phyloP scores from a whole-genome alignment of 2,888 invertebrate species.

The Syrista parreyssii region DNA sequence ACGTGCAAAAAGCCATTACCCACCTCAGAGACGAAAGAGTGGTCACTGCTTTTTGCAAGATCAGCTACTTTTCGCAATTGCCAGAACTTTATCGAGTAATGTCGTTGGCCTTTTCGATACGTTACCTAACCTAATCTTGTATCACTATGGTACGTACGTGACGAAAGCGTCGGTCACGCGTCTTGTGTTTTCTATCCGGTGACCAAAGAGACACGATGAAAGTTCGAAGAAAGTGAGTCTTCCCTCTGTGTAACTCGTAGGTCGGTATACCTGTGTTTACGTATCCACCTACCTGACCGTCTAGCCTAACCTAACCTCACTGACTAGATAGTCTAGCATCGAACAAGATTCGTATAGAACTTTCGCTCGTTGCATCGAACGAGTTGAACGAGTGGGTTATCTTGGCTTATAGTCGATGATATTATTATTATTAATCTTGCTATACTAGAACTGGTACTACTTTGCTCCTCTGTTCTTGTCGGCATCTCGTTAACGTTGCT shows the following conservation, averaged over 20 bases:
- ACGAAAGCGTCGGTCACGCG: neutral
- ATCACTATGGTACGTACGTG: neutral
- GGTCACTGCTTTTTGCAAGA: neutral
- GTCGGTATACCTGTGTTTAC: neutral
- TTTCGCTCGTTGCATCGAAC: neutral
- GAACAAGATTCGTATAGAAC: neutral
- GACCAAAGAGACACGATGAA: slow-evolving; percentile 6
- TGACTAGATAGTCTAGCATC: neutral
- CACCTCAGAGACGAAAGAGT: neutral
- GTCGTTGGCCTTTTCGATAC: neutral
- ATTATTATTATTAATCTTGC: neutral
- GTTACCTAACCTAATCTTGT: neutral
- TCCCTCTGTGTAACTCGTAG: neutral
- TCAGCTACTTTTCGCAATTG: neutral
- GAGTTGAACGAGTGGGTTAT: neutral
- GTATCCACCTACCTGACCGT: neutral
- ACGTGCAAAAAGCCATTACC: neutral
- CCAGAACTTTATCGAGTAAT: neutral
- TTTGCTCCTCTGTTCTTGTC: neutral
- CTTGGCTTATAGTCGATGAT: neutral
- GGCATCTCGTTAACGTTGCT: neutral
- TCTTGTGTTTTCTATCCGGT: neutral
- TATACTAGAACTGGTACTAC: neutral
- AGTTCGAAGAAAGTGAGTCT: slow-evolving; percentile 19
- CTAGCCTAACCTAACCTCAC: neutral